Evolutionary conservation across 1,140 invertebrate genomes (phyloP).

Genomic region (Holotrichia oblita): DNA sequence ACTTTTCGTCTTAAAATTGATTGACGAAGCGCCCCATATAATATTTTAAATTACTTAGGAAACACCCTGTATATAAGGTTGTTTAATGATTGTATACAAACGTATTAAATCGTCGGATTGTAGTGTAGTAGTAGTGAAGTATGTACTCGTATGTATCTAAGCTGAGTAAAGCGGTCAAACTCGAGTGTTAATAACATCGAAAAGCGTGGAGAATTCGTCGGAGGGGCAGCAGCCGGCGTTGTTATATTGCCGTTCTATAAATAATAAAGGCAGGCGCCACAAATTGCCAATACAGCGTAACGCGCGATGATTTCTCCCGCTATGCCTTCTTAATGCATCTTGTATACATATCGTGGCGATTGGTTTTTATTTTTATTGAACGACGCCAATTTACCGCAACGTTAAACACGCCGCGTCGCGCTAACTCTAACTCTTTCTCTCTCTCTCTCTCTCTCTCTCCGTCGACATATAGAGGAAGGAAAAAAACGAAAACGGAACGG

Average conservation of each 20-base stretch:
- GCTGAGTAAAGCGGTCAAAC: not conserved
- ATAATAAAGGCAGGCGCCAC: slow-evolving; percentile 8
- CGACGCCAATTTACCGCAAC: slow-evolving; percentile 19
- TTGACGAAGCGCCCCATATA: no score
- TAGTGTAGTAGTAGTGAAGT: not conserved
- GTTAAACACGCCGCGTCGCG: not conserved
- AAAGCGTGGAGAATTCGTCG: not conserved
- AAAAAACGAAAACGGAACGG: no score
- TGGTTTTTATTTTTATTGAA: slow-evolving; percentile 11
- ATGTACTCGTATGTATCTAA: not conserved
- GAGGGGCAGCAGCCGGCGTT: not conserved
- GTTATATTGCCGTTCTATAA: not conserved
- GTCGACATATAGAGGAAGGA: not conserved
- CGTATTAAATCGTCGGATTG: not conserved
- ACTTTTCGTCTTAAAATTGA: no score
- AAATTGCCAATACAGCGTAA: not conserved
- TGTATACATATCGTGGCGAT: no score
- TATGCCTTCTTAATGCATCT: no score
- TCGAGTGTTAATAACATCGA: not conserved
- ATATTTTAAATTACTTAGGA: no score
- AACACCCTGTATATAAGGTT: no score
- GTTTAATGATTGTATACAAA: not conserved
- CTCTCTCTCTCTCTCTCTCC: not conserved
- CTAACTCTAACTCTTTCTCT: not conserved
- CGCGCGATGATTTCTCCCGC: no score